Base-by-base conservation (phyloP, 2,888 invertebrate genomes). In the Malthinus seriepunctatus region DNA sequence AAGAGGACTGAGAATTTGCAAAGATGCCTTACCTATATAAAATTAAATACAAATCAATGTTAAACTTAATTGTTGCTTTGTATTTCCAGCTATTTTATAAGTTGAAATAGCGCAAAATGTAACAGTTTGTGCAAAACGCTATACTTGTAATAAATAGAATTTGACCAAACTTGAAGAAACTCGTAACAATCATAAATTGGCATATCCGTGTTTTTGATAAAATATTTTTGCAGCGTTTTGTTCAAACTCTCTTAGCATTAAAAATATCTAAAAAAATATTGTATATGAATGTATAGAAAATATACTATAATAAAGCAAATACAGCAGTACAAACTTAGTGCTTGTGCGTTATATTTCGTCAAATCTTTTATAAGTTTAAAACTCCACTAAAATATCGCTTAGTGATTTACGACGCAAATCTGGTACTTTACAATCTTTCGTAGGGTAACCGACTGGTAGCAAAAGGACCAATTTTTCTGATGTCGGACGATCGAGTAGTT, bases 361-460 rank as follows among this genome's bases (percentile, higher is more conserved):
- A 35, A 35, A 35, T 35, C n/a, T n/a, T 9, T 2, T 10, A 35
- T 1, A 7, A 8, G 11, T 9, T 73, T 70, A 80, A 60, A 84
- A 76, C 70, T 85, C 86, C 23, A 90, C 80, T 79, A 92, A 80
- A 62, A 94, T 91, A 44, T 94, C 87, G 0, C 87, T 79, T 8
- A 95, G 75, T 0, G 80, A 67, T 76, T 95, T 95, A 42, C 95
- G 81, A 31, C 82, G 73, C 11, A 95, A 80, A 69, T 88, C 87
- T 0, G 95, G 95, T 0, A 95, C 89, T 0, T 84, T 85, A 58
- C 92, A 88, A 45, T 88, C 84, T n/a, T 83, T 75, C 1, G 89
- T 84, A 0, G 95, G 91, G 79, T 90, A 91, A 0, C 96, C 96
- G 0, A 96, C 87, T 0, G 96, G 95, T 9, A 96, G 79, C 4